Base-by-base conservation (phyloP, 2,888 invertebrate species). In the Macrosoma leucophasiata region DNA sequence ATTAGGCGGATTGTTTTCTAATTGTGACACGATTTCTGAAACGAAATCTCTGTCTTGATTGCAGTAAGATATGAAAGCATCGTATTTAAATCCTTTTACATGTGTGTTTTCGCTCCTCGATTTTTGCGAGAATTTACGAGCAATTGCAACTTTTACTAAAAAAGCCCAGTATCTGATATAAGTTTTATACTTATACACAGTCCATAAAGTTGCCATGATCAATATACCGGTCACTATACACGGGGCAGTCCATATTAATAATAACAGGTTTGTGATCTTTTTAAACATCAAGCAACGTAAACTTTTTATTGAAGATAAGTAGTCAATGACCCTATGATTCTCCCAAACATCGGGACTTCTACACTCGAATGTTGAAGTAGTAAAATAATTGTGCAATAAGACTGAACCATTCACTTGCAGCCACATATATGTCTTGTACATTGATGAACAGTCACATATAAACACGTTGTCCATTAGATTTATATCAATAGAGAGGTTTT, bases 21-120 rank as follows among this genome's bases (percentile, higher is more conserved):
- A 58, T 55, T 88, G 86, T 3, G 78, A 66, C 20, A 89, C 86
- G 58, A 91, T 69, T 29, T 86, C 78, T 10, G 86, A 66, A 3
- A 91, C 88, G 54, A 90, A 90, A 15, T 86, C 84, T 43, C 87
- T 72, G 40, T 89, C 88, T 48, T 88, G 88, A 47, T 75, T 86
- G 47, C 87, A 85, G 45, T 88, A 88, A 0, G 88, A 88, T 1
- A 89, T 84, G 45, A 89, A 89, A 0, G 87, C 88, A 42, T 89
- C 88, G 48, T 87, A 89, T 34, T 79, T 77, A 43, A 84, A 86
- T 1, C 52, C 52, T 21, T 59, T 72, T 0, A 50, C 43, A 23
- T 58, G 57, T 3, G 48, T 43, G 19, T 50, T 55, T n/a, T 29
- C 20, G 32, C 49, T 52, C 6, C 47, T 21, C 3, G 57, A 38